These are phyloP conservation scores for Gasterosteus aculeatus DNA, from an alignment of 2,113 vertebrate genomes.

Conservation along the genomic window DNA sequence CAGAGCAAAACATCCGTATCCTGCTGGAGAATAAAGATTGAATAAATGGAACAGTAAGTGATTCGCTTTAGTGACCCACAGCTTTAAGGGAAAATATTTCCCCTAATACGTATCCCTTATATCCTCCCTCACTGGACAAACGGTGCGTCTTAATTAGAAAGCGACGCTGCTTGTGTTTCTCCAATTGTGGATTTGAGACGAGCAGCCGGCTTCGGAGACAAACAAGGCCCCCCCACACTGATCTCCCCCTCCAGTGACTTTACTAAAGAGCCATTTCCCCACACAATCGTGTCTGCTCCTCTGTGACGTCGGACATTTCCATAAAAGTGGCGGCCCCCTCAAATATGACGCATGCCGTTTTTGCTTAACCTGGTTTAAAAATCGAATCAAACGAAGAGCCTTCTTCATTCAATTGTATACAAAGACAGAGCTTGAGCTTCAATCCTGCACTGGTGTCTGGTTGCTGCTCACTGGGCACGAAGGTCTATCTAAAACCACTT, in stretches of 20 bases:
- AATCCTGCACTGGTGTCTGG: not conserved
- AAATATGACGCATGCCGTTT: not conserved
- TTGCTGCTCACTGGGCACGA: not conserved
- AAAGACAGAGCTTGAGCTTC: not conserved
- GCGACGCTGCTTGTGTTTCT: not conserved
- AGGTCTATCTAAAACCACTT: not conserved
- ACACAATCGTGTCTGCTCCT: constrained; percentile 2
- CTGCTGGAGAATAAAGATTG: constrained; percentile 36
- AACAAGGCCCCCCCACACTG: not conserved
- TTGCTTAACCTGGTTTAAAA: not conserved
- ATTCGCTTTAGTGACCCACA: constrained; percentile 11
- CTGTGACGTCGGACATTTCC: not conserved
- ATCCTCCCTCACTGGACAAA: not conserved
- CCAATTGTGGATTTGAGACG: not conserved
- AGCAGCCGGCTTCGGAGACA: not conserved
- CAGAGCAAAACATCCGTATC: constrained; percentile 49
- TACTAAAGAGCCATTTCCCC: not conserved
- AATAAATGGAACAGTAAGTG: constrained; percentile 36
- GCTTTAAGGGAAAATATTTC: constrained; percentile 20
- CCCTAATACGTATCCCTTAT: not conserved
- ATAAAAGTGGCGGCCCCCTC: not conserved
- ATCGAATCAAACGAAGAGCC: not conserved
- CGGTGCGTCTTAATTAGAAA: not conserved
- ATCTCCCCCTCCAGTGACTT: not conserved
- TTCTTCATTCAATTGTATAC: not conserved